These are phyloP conservation scores for Anorthoa munda DNA, from an alignment of 2,888 invertebrate species.

Conservation along the genomic window DNA sequence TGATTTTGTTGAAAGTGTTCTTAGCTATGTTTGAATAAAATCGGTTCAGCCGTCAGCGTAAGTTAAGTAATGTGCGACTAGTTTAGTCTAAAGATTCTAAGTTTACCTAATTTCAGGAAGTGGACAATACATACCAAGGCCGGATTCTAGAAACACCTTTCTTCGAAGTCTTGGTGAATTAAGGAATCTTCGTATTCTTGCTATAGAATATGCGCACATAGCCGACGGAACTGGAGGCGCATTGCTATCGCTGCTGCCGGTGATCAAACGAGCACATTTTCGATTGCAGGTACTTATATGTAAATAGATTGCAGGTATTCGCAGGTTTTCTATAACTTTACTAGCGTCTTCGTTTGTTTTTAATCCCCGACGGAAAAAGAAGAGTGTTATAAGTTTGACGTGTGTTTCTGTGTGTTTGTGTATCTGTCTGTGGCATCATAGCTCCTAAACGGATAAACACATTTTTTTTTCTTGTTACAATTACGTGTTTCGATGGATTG, in stretches of 20 bases:
- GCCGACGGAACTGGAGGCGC: conserved; percentile 83
- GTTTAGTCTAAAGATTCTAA: background rate
- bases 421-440: too few species aligned
- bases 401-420: too few species aligned
- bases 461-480: too few species aligned
- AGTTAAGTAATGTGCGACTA: background rate
- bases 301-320: conserved; percentile 77
- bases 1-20: too few species aligned
- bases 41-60: too few species aligned
- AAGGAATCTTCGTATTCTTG: conserved; percentile 79
- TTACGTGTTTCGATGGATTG: too few species aligned
- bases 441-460: too few species aligned
- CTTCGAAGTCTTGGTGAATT: conserved; percentile 80
- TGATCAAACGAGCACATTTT: conserved; percentile 81
- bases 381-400: too few species aligned
- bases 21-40: too few species aligned
- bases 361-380: too few species aligned
- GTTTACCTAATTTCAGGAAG: conserved; percentile 73
- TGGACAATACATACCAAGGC: conserved; percentile 82
- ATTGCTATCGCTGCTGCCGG: conserved; percentile 78
- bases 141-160: conserved; percentile 77
- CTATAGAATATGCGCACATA: conserved; percentile 83
- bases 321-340: background rate
- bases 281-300: conserved; percentile 81
- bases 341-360: background rate